Conservation (phyloP, 2,888 invertebrate species). For the Caenorhabditis imperialis region DNA sequence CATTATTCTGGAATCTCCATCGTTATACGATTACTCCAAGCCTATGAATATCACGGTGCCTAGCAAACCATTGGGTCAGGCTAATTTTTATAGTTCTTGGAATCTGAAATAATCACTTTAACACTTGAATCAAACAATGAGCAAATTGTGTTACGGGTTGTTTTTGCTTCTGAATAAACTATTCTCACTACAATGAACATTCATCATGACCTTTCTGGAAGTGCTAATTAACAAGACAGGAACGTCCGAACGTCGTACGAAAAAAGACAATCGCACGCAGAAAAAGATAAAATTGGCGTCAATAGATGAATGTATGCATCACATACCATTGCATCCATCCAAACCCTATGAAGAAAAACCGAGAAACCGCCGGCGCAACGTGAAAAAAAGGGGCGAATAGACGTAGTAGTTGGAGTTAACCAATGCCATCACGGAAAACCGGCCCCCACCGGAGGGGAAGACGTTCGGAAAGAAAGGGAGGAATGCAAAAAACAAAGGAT, state of each 20-base stretch:
- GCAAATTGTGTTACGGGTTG: background rate
- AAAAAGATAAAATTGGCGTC: constrained; percentile 18
- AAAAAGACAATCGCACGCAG: background rate
- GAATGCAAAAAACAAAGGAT: constrained; percentile 50
- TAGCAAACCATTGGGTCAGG: constrained; percentile 74
- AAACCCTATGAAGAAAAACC: constrained; percentile 12
- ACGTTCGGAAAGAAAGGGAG: constrained; percentile 8
- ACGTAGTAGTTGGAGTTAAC: constrained; percentile 41
- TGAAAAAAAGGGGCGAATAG: constrained; percentile 26
- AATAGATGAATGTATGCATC: constrained; percentile 2
- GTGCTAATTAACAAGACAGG: constrained; percentile 11
- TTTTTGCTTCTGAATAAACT: background rate
- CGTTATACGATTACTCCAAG: constrained; percentile 71
- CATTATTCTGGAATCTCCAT: constrained; percentile 77
- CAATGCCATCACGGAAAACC: constrained; percentile 42
- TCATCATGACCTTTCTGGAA: constrained; percentile 18
- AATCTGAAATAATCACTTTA: constrained; percentile 22
- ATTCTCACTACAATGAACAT: background rate
- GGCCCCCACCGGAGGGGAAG: constrained; percentile 21
- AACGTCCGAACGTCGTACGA: background rate
- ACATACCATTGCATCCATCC: constrained; percentile 23
- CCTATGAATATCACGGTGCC: constrained; percentile 76
- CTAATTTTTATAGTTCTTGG: constrained; percentile 66
- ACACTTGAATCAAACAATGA: background rate
- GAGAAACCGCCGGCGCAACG: too few relatives aligned